Evolutionary conservation across 2,797 vertebrate species (phyloP).

Genomic region (Mustela erminea): DNA sequence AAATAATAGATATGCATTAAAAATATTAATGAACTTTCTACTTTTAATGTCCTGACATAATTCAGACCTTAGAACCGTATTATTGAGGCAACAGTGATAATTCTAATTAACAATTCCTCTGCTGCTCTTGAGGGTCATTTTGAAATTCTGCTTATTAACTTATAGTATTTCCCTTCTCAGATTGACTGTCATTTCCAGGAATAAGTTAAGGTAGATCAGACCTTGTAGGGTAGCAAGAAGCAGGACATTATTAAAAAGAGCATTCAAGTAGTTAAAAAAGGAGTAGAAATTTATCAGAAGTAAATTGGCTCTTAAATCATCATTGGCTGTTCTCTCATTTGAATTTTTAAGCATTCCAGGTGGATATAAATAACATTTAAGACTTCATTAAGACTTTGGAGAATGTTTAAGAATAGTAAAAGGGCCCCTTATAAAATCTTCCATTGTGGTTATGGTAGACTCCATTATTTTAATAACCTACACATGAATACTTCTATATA

Average conservation of each 20-base stretch:
- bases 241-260: slow-evolving; percentile 66
- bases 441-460: not conserved
- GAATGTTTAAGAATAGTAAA: slow-evolving; percentile 61
- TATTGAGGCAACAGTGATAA: slow-evolving; percentile 77
- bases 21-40: slow-evolving; percentile 82
- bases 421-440: slow-evolving; percentile 4
- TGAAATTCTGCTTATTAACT: slow-evolving; percentile 68
- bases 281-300: slow-evolving; percentile 71
- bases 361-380: slow-evolving; percentile 73
- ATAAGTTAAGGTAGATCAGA: slow-evolving; percentile 61
- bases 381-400: slow-evolving; percentile 60
- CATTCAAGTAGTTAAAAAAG: slow-evolving; percentile 69
- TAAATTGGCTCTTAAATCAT: slow-evolving; percentile 78
- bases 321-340: slow-evolving; percentile 62
- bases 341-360: slow-evolving; percentile 73
- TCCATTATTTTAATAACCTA: not conserved
- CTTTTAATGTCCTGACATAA: slow-evolving; percentile 79
- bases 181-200: slow-evolving; percentile 63
- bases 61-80: slow-evolving; percentile 75
- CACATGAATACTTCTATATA: not conserved
- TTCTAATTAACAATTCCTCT: slow-evolving; percentile 82
- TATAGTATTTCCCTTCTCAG: slow-evolving; percentile 61
- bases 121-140: slow-evolving; percentile 79
- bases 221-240: slow-evolving; percentile 58
- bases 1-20: slow-evolving; percentile 79